Evolutionary conservation across 1,140 invertebrate genomes (phyloP), one percentile per base, ranked within the genome.

Genomic region (Pemphigus obesinymphae): DNA sequence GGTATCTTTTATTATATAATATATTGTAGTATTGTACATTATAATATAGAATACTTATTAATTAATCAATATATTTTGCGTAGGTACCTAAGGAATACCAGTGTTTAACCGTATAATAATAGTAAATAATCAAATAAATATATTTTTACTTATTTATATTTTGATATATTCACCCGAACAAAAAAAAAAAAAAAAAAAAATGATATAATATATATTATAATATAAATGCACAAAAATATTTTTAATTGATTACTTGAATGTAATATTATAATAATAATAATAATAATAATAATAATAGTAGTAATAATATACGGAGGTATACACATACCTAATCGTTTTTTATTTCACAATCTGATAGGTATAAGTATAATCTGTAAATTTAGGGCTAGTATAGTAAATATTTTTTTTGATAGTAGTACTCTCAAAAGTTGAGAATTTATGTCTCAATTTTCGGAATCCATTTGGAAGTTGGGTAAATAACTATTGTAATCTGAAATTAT

Each of bases 141-240:
- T 70, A 26, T 29, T 45, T 45, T 70, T 70, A 43, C 23, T 70
- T 70, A 45, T 68, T 68, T 31, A 23, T 68, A 68, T 68, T 68
- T 68, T 50, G 48, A 34, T n/a, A 34, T 63, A 20, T 72, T 10
- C 20, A 55, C 45, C n/a, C 15, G 31, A 58, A 37, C n/a, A 78
- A 55, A 78, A 55, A 45, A 45, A 26, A n/a, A 70, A 78, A 58
- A 53, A 58, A n/a, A n/a, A n/a, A n/a, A n/a, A n/a, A n/a, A n/a
- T n/a, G n/a, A n/a, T n/a, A n/a, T n/a, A n/a, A n/a, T n/a, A n/a
- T n/a, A n/a, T n/a, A n/a, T n/a, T n/a, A n/a, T 37, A 37, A n/a
- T 40, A 58, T 78, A 78, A 76, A 76, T 37, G 75, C 75, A 78
- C 48, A 78, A 78, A 50, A 80, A 61, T 61, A 80, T 26, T 48